These are phyloP conservation scores for Rhopalosiphum padi DNA, from an alignment of 1,140 invertebrate species.

Conservation along the genomic window DNA sequence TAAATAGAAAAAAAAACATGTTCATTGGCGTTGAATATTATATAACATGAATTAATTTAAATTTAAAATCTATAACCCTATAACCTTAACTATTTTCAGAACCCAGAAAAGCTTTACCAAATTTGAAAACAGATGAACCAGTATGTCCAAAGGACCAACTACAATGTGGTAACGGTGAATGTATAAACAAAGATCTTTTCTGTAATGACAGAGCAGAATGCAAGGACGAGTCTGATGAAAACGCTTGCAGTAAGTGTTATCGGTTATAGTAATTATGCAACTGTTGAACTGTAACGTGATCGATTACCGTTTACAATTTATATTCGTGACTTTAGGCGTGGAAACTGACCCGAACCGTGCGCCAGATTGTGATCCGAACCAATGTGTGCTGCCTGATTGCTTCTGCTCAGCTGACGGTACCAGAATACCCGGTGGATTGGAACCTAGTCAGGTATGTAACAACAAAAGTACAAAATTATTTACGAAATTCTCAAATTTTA, in stretches of 20 bases:
- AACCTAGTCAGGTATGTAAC: slow-evolving; percentile 71
- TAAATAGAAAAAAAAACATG: background rate
- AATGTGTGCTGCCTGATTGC: slow-evolving; percentile 89
- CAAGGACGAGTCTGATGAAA: slow-evolving; percentile 93
- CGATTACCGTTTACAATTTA: slow-evolving; percentile 43
- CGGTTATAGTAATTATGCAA: slow-evolving; percentile 1
- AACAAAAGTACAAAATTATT: background rate
- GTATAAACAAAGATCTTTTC: slow-evolving; percentile 88
- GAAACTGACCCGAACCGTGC: slow-evolving; percentile 88
- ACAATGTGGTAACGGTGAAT: slow-evolving; percentile 87
- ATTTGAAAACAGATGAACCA: slow-evolving; percentile 89
- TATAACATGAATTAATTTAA: too few species aligned
- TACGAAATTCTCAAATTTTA: background rate
- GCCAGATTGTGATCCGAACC: slow-evolving; percentile 85
- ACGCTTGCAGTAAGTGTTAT: slow-evolving; percentile 85
- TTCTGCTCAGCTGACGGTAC: slow-evolving; percentile 94
- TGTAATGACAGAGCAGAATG: slow-evolving; percentile 93
- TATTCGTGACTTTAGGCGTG: slow-evolving; percentile 71
- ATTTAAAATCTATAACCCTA: background rate
- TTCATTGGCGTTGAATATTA: slow-evolving; percentile 5
- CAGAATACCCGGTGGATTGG: slow-evolving; percentile 82
- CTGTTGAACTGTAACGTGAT: background rate
- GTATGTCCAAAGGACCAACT: slow-evolving; percentile 86
- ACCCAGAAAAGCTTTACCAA: slow-evolving; percentile 84
- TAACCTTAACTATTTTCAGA: slow-evolving; percentile 68